Evolutionary conservation across 2,113 vertebrate species (phyloP).

Genomic region (Haliaeetus leucogaster): DNA sequence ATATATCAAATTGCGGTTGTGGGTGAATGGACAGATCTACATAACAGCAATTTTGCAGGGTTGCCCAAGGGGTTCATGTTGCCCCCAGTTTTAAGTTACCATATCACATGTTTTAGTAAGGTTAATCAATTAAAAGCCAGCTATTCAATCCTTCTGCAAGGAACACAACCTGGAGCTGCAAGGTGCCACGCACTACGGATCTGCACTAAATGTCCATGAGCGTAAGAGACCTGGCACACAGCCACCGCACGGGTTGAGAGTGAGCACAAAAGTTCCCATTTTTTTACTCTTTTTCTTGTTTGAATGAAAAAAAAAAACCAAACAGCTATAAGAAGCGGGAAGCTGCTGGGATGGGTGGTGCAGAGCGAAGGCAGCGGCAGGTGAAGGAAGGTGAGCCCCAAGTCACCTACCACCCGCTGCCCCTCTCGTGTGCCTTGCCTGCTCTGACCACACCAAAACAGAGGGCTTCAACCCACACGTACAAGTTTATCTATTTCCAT

Average conservation of each 20-base stretch:
- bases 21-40: background rate
- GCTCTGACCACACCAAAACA: background rate
- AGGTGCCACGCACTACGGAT: background rate
- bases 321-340: background rate
- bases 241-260: fast-evolving
- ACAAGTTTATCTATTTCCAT: background rate
- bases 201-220: fast-evolving
- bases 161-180: background rate
- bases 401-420: background rate
- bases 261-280: background rate
- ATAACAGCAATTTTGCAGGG: background rate
- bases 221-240: fast-evolving
- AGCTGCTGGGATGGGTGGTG: background rate
- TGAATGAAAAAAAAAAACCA: background rate
- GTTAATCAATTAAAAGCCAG: background rate
- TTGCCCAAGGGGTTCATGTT: background rate
- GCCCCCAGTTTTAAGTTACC: conserved; percentile 8
- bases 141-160: background rate
- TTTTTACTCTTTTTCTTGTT: background rate
- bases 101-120: background rate
- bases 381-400: background rate
- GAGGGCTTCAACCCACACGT: background rate
- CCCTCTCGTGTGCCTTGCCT: background rate
- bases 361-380: background rate
- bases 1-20: background rate